Base-by-base conservation (phyloP, 1,140 invertebrate genomes). In the Armadillidium nasatum region DNA sequence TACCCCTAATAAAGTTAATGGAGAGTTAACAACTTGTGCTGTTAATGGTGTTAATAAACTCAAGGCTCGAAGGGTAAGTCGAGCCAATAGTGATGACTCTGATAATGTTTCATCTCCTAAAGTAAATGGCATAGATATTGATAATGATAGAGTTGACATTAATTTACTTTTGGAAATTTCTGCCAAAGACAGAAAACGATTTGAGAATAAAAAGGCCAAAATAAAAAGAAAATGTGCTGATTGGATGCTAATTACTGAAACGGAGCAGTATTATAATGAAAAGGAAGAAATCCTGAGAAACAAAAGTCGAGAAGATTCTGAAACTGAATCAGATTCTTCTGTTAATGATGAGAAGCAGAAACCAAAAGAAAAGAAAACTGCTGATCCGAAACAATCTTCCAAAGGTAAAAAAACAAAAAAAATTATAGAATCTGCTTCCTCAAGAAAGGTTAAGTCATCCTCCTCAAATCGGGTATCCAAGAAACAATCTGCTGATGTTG, bases 221-320 rank as follows among this genome's bases (percentile, higher is more conserved):
- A 75, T 75, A 44, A 74, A 75, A 21, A 75, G 75, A 66, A 81
- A 81, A 74, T 78, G 76, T 67, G 77, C 80, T 21, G 80, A 81
- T 44, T 78, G 80, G 77, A 68, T 75, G n/a, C 60, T 81, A 23
- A 81, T 78, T 43, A 78, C 80, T 45, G 80, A 81, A 77, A 78
- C 80, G 44, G 77, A 78, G 70, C 77, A 77, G 76, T 78, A 79
- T 77, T 79, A 79, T 66, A 79, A 81, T 76, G 80, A 78, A 79
- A 80, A 80, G 67, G 80, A 81, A 15, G 80, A 81, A 74, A 81
- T 81, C 73, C 76, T 81, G 76, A 81, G 78, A 79, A 78, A 81
- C 71, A 81, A 81, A 66, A 79, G 75, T 44, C 76, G 78, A 50
- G 72, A 72, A 22, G 80, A 81, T 21, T 81, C 80, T 15, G 78